Base-by-base conservation (phyloP, 2,888 invertebrate species). In the Lepidonotus clava region DNA sequence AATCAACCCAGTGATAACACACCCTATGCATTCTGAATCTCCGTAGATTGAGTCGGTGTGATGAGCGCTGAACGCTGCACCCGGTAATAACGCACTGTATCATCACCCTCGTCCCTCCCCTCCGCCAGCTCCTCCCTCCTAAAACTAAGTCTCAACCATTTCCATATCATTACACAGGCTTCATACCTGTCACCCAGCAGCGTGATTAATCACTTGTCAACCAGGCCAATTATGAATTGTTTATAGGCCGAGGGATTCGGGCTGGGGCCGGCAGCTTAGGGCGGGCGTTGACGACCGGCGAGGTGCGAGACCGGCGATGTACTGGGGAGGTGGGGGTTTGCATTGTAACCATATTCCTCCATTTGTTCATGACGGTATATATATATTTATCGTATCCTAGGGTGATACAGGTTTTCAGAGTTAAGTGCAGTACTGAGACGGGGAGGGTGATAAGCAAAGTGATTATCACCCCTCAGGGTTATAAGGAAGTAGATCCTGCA, bases 221-320 rank as follows among this genome's bases (percentile, higher is more conserved):
- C 53, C 53, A 53, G 21, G 53, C 53, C 53, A 53, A 53, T 53
- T 53, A 53, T 53, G 53, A 53, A 53, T 53, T 53, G 53, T 53
- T 53, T 53, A 53, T 53, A 24, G 53, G 53, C n/a, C 6, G 18
- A 24, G 53, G 53, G 53, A 53, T 53, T n/a, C 53, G 53, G 53
- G n/a, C n/a, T 53, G 53, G 53, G n/a, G 53, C 21, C n/a, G n/a
- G 53, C 18, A 8, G 53, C 46, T 46, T 6, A 18, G 46, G 46
- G 18, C 18, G 6, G 46, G 46, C 6, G 18, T 6, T 46, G 53
- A 2, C 2, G 53, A 53, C 21, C 21, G 53, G 46, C 4, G n/a
- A n/a, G n/a, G n/a, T n/a, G n/a, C n/a, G n/a, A n/a, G n/a, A n/a
- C n/a, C n/a, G n/a, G n/a, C n/a, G n/a, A n/a, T n/a, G n/a, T n/a